These are phyloP conservation scores for Aix galericulata DNA, from an alignment of 2,113 vertebrate species.

Conservation along the genomic window DNA sequence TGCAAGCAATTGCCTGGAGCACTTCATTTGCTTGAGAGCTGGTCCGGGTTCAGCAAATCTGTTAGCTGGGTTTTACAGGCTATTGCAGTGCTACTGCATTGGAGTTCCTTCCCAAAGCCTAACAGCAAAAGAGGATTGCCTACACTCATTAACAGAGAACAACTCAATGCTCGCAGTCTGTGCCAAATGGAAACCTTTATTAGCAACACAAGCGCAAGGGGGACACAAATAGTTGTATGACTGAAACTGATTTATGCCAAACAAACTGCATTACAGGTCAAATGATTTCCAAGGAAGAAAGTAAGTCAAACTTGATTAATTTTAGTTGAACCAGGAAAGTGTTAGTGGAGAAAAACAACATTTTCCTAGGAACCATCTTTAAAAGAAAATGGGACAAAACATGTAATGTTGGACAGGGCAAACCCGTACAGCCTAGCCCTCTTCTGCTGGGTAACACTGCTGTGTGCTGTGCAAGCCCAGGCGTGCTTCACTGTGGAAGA, in stretches of 20 bases:
- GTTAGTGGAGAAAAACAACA: neutral
- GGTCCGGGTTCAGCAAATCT: neutral
- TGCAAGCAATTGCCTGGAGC: neutral
- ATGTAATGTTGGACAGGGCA: neutral
- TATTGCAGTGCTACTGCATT: neutral
- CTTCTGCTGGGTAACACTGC: neutral
- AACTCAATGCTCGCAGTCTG: neutral
- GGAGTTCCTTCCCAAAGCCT: neutral
- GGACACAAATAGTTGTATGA: neutral
- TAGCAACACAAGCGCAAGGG: neutral
- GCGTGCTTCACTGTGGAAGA: neutral
- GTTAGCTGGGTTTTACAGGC: neutral
- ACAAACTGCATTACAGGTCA: neutral
- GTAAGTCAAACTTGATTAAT: neutral
- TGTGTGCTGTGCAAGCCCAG: neutral
- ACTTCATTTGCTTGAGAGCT: neutral
- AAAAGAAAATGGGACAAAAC: neutral
- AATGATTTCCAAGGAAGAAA: neutral
- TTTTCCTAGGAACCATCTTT: neutral
- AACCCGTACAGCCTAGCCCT: neutral
- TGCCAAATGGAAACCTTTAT: slow-evolving; percentile 54
- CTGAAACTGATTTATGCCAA: neutral
- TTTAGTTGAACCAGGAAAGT: neutral
- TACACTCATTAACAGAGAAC: accelerated
- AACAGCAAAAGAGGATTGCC: neutral